Percentiles rank a stretch among this genome's conserved stretches.
phyloP scores from a whole-genome alignment of 2,113 vertebrate species.

The Myotis brandtii region DNA sequence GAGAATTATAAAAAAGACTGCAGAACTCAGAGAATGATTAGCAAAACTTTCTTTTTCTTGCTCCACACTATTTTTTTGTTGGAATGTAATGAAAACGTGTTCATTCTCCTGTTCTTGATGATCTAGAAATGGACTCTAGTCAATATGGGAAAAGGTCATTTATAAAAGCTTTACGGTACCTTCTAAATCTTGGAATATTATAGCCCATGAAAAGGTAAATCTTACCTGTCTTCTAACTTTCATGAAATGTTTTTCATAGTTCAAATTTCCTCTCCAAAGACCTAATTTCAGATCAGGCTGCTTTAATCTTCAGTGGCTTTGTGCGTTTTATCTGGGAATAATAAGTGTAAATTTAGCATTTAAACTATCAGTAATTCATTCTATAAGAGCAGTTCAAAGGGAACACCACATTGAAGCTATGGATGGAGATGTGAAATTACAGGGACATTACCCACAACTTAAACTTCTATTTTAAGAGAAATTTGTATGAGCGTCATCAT shows the following conservation, averaged over 20 bases:
- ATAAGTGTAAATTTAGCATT: conserved; percentile 88
- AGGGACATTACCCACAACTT: conserved; percentile 75
- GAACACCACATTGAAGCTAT: conserved; percentile 79
- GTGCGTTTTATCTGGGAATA: conserved; percentile 79
- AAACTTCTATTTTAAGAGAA: conserved; percentile 77
- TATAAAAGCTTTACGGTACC: not conserved
- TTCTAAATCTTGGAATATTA: not conserved
- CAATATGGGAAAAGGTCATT: not conserved
- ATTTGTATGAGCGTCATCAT: conserved; percentile 76
- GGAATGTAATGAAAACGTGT: not conserved
- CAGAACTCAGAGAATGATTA: not conserved
- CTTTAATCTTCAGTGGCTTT: conserved; percentile 83
- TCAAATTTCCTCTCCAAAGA: conserved; percentile 78
- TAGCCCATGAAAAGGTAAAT: not conserved
- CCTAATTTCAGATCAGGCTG: conserved; percentile 77
- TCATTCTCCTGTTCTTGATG: not conserved
- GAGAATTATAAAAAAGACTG: not conserved
- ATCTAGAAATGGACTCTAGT: not conserved
- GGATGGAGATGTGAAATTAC: conserved; percentile 78
- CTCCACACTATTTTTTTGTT: not conserved
- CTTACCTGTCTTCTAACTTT: conserved; percentile 70
- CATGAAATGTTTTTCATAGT: conserved; percentile 69
- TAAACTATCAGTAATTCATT: conserved; percentile 84
- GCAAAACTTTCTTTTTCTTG: not conserved
- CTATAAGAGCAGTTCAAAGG: conserved; percentile 84